These are phyloP conservation scores for Pandemis cinnamomeana DNA, from an alignment of 2,888 invertebrate species.

Conservation along the genomic window DNA sequence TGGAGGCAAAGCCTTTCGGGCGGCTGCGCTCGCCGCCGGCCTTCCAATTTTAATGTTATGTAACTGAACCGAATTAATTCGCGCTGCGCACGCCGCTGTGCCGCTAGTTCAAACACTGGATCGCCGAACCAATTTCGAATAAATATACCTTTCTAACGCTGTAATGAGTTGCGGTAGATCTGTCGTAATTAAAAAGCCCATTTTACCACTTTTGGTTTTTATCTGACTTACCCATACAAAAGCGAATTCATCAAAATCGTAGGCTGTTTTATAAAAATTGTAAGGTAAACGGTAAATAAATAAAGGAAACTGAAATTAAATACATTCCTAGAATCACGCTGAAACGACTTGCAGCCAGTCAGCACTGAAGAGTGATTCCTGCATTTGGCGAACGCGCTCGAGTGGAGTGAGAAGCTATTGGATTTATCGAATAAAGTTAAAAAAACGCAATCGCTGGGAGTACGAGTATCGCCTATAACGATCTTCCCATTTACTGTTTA, in stretches of 20 bases:
- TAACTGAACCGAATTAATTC: slow-evolving; percentile 67
- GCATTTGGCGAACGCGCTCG: no score
- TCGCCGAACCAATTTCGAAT: slow-evolving; percentile 58
- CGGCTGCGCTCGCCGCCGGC: slow-evolving; percentile 50
- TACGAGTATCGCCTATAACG: no score
- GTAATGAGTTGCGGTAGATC: slow-evolving; percentile 57
- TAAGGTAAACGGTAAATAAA: no score
- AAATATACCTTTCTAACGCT: slow-evolving; percentile 65
- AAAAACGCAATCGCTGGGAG: no score
- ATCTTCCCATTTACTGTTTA: no score
- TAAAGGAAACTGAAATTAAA: no score
- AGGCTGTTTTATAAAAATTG: background rate
- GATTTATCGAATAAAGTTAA: no score
- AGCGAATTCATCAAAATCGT: background rate
- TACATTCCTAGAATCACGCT: no score
- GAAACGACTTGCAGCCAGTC: no score
- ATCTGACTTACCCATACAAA: slow-evolving; percentile 17
- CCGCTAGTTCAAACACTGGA: slow-evolving; percentile 59
- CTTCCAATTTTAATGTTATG: slow-evolving; percentile 70
- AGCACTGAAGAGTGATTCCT: no score
- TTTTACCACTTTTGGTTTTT: slow-evolving; percentile 48
- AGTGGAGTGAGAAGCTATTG: no score
- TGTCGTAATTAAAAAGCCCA: slow-evolving; percentile 65
- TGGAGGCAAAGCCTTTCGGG: slow-evolving; percentile 63
- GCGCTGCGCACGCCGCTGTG: slow-evolving; percentile 47